These are phyloP conservation scores for Morelia viridis DNA, from an alignment of 2,797 vertebrate species.

Conservation along the genomic window DNA sequence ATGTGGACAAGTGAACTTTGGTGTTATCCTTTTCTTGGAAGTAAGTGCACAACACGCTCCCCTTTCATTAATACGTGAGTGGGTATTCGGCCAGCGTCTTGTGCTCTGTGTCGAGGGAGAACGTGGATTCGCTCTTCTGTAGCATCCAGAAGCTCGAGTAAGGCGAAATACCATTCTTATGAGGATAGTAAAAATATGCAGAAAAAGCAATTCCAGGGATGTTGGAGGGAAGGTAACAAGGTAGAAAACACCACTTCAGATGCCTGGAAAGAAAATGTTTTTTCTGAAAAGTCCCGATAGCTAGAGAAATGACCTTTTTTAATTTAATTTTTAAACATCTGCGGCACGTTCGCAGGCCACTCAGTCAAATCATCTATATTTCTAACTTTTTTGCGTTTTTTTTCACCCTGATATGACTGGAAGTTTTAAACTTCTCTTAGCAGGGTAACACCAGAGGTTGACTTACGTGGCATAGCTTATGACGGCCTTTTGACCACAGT, in stretches of 20 bases:
- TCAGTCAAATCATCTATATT: background rate
- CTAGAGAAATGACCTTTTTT: background rate
- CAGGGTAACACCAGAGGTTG: background rate
- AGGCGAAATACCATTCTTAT: background rate
- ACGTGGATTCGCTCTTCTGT: background rate
- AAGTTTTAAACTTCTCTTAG: background rate
- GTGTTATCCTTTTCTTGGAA: background rate
- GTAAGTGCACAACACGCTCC: background rate
- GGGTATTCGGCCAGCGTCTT: too few species aligned
- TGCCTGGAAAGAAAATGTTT: background rate
- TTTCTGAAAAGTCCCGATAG: background rate
- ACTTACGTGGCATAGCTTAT: background rate
- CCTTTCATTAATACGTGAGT: background rate
- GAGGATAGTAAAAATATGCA: background rate
- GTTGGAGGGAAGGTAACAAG: background rate
- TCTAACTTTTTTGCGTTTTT: background rate
- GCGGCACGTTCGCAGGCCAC: background rate
- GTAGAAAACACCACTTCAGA: background rate
- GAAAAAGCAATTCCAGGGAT: background rate
- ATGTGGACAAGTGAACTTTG: background rate
- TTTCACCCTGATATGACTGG: background rate
- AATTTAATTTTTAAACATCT: background rate
- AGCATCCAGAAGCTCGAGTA: conserved; percentile 9
- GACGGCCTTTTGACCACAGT: rapidly evolving
- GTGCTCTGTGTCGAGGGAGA: background rate